Conservation (phyloP, 2,113 vertebrate genomes). For the Mobula hypostoma region DNA sequence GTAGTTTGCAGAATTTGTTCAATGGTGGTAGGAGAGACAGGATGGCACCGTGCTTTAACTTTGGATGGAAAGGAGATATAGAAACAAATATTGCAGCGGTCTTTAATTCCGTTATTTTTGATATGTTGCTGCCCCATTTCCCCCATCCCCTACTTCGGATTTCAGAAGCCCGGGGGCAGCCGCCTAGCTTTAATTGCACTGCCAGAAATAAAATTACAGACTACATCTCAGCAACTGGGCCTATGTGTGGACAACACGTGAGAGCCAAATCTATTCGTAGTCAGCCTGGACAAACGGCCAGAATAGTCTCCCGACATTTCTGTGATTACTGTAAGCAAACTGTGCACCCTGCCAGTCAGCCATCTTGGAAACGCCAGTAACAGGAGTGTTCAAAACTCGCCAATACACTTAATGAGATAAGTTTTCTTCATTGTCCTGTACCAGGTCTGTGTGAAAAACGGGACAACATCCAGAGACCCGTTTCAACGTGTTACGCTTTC, state of each 20-base stretch:
- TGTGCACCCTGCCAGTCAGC: too few relatives aligned
- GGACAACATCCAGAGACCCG: neutral
- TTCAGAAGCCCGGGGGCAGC: neutral
- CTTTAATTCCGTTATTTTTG: neutral
- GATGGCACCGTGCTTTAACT: neutral
- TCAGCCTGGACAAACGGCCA: too few relatives aligned
- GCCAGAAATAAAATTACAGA: neutral
- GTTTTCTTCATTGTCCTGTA: too few relatives aligned
- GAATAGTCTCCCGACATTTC: too few relatives aligned
- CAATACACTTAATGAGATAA: too few relatives aligned
- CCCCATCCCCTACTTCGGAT: neutral
- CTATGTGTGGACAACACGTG: neutral
- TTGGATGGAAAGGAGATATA: neutral
- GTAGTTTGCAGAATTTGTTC: too few relatives aligned
- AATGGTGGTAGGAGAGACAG: neutral
- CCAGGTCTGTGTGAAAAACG: neutral
- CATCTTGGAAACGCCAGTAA: too few relatives aligned
- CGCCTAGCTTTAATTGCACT: neutral
- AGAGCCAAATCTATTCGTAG: too few relatives aligned
- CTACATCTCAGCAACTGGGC: neutral
- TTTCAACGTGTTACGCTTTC: neutral
- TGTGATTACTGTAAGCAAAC: too few relatives aligned
- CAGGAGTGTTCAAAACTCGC: too few relatives aligned
- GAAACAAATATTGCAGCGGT: too few relatives aligned
- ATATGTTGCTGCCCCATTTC: neutral